These are phyloP conservation scores for Myiagra hebetior DNA, from an alignment of 2,113 vertebrate species.

Conservation along the genomic window DNA sequence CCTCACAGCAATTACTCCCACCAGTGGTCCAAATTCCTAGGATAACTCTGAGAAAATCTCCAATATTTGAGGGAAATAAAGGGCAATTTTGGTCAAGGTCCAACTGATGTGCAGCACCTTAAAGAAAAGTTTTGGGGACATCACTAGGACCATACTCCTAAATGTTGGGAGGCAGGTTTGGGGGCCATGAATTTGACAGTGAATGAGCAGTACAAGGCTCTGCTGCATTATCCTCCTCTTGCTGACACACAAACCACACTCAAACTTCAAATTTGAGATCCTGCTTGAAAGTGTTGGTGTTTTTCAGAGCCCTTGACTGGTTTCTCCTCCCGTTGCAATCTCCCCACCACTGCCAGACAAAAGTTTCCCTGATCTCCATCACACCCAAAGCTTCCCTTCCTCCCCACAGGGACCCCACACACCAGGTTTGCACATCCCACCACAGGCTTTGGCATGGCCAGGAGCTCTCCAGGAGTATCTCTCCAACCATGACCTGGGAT, in stretches of 20 bases:
- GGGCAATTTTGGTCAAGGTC: not conserved
- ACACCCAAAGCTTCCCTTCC: not conserved
- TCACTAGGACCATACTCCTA: not conserved
- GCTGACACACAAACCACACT: not conserved
- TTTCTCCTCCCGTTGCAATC: not conserved
- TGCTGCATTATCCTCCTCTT: not conserved
- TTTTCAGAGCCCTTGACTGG: not conserved
- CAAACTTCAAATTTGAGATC: not conserved
- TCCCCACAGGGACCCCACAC: rapidly evolving
- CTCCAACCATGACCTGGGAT: not conserved
- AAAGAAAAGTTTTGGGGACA: not conserved
- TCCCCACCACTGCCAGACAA: not conserved
- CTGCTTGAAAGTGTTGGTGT: not conserved
- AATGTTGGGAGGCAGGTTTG: not conserved
- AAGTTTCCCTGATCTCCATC: not conserved
- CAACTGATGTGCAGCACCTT: not conserved
- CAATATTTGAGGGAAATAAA: not conserved
- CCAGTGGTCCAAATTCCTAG: not conserved
- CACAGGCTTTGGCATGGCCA: not conserved
- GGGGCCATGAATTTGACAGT: not conserved
- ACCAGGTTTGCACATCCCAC: not conserved
- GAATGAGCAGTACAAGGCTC: not conserved
- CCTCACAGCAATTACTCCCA: not conserved
- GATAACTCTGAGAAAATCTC: not conserved
- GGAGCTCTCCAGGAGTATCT: not conserved